Conservation (phyloP, 1,140 invertebrate genomes). For the Brevipalpus yothersi region DNA sequence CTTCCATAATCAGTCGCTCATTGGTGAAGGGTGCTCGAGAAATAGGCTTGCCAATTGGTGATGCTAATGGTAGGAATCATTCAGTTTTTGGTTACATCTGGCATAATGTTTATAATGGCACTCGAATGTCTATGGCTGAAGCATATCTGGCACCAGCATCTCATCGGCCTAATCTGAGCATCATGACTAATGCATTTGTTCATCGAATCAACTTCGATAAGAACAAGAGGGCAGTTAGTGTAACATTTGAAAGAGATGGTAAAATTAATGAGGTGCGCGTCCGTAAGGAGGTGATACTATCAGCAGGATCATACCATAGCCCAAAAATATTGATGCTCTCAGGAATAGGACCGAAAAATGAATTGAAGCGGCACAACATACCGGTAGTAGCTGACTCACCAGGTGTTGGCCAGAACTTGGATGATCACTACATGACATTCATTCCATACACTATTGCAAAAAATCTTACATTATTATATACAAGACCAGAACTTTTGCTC, state of each 20-base stretch:
- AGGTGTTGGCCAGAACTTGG: constrained; percentile 21
- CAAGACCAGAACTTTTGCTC: not conserved
- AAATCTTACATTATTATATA: too few species aligned
- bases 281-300: constrained; percentile 57
- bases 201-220: constrained; percentile 53
- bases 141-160: constrained; percentile 19
- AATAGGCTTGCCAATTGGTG: constrained; percentile 35
- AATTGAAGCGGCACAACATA: constrained; percentile 13
- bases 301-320: constrained; percentile 60
- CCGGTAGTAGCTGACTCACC: constrained; percentile 20
- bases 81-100: constrained; percentile 45
- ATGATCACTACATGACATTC: constrained; percentile 17
- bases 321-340: constrained; percentile 73
- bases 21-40: constrained; percentile 27
- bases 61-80: constrained; percentile 12
- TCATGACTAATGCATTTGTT: constrained; percentile 54
- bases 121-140: constrained; percentile 48
- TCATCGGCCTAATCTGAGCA: constrained; percentile 41
- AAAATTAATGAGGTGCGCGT: constrained; percentile 43
- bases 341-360: constrained; percentile 43
- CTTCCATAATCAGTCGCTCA: not conserved
- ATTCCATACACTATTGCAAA: not conserved
- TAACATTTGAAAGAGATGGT: constrained; percentile 43
- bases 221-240: constrained; percentile 50
- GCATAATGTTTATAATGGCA: constrained; percentile 49